Evolutionary conservation across 2,113 vertebrate genomes (phyloP).

Genomic region (Heliornis fulica): DNA sequence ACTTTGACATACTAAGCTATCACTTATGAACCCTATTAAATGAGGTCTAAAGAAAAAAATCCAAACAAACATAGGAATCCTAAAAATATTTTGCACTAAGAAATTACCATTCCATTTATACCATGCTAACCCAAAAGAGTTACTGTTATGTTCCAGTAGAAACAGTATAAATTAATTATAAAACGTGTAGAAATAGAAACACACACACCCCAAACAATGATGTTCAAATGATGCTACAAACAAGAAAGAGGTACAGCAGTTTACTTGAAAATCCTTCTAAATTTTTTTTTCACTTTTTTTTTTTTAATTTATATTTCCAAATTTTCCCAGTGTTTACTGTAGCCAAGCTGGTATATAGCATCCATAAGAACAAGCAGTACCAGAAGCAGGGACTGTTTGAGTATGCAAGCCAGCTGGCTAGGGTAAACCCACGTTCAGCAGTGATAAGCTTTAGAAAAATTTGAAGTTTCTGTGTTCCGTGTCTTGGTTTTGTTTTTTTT

Average conservation of each 20-base stretch:
- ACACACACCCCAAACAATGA: background rate
- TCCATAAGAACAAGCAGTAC: background rate
- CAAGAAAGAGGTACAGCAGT: background rate
- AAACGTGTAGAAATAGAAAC: background rate
- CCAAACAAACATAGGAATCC: background rate
- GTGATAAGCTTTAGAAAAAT: background rate
- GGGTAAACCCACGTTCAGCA: background rate
- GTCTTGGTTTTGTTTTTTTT: background rate
- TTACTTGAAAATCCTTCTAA: background rate
- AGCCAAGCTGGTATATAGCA: background rate
- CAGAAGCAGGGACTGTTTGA: background rate
- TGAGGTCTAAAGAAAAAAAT: background rate
- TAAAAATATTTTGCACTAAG: background rate
- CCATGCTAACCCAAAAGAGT: background rate
- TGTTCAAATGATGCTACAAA: background rate
- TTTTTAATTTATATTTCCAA: too few species aligned
- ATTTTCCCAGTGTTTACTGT: background rate
- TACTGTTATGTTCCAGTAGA: background rate
- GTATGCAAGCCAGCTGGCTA: background rate
- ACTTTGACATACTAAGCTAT: background rate
- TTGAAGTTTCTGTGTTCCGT: background rate
- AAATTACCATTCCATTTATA: background rate
- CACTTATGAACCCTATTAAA: background rate
- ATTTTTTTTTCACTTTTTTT: too few species aligned
- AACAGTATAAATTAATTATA: background rate